These are phyloP conservation scores for Eupithecia centaureata DNA, from an alignment of 2,888 invertebrate species.

Conservation along the genomic window DNA sequence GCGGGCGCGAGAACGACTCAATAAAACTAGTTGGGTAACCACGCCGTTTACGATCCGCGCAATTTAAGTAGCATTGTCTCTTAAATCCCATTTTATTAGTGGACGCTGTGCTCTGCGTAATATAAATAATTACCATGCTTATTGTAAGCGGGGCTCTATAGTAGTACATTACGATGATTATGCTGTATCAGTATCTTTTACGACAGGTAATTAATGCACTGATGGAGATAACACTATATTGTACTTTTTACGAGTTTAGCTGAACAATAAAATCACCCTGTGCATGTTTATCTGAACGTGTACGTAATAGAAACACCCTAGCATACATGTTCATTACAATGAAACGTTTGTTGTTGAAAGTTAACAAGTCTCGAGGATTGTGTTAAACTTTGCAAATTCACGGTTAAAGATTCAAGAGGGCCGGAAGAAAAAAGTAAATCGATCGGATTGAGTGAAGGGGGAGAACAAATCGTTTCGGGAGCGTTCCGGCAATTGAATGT, in stretches of 20 bases:
- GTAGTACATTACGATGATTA: slow-evolving; percentile 19
- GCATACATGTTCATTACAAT: not conserved
- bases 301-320: not conserved
- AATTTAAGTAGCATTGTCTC: slow-evolving; percentile 68
- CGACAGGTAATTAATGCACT: slow-evolving; percentile 18
- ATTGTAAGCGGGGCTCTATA: slow-evolving; percentile 16
- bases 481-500: slow-evolving; percentile 81
- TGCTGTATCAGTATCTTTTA: slow-evolving; percentile 19
- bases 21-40: slow-evolving; percentile 78
- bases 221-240: slow-evolving; percentile 12
- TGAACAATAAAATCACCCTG: slow-evolving; percentile 10
- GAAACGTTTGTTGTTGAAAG: not conserved
- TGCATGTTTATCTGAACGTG: not conserved
- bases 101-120: slow-evolving; percentile 34
- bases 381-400: slow-evolving; percentile 43
- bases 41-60: slow-evolving; percentile 69
- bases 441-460: slow-evolving; percentile 62
- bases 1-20: slow-evolving; percentile 74
- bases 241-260: slow-evolving; percentile 19
- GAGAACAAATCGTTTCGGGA: slow-evolving; percentile 78
- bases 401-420: slow-evolving; percentile 49
- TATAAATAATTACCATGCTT: slow-evolving; percentile 31
- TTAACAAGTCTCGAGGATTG: slow-evolving; percentile 18
- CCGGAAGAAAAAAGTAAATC: slow-evolving; percentile 70
- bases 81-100: slow-evolving; percentile 56